phyloP scores from a whole-genome alignment of 2,113 vertebrate species.

The Caranx melampygus region DNA sequence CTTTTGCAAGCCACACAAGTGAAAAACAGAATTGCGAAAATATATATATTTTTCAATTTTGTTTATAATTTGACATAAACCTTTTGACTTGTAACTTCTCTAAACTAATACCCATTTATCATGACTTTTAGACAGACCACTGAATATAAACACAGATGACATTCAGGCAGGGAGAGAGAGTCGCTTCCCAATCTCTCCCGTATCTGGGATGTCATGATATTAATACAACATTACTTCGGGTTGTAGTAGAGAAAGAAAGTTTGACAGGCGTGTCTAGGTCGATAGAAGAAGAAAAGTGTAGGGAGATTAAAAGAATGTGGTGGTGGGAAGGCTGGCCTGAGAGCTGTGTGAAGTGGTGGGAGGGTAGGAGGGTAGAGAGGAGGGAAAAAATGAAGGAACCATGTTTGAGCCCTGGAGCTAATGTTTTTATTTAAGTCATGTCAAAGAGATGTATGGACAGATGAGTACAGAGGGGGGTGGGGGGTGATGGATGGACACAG shows the following conservation, averaged over 20 bases:
- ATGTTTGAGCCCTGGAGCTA: constrained; percentile 30
- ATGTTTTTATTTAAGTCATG: constrained; percentile 44
- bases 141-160: not conserved
- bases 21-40: not conserved
- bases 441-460: constrained; percentile 29
- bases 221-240: constrained; percentile 23
- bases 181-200: not conserved
- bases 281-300: constrained; percentile 10
- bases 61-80: not conserved
- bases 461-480: constrained; percentile 8
- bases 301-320: constrained; percentile 7
- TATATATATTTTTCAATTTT: not conserved
- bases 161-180: not conserved
- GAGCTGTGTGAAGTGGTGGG: constrained; percentile 14
- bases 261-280: not conserved
- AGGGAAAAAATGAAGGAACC: constrained; percentile 16
- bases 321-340: not conserved
- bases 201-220: constrained; percentile 9
- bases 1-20: not conserved
- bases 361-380: not conserved
- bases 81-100: not conserved
- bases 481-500: constrained; percentile 42
- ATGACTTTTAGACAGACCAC: not conserved
- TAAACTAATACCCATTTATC: not conserved
- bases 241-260: not conserved